phyloP scores from a whole-genome alignment of 2,113 vertebrate species.

The Falco punctatus region DNA sequence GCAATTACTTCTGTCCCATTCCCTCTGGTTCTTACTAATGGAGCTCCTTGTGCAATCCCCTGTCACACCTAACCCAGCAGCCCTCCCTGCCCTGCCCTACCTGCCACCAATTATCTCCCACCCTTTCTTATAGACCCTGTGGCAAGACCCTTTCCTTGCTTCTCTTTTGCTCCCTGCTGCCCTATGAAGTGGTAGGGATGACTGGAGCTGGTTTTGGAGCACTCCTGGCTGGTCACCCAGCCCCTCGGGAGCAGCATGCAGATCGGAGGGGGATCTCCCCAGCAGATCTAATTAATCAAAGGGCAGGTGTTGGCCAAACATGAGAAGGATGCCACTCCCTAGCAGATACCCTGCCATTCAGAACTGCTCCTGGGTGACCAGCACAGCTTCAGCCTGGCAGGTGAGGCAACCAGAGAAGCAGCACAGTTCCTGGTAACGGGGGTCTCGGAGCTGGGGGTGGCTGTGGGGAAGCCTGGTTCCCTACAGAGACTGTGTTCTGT shows the following conservation, averaged over 20 bases:
- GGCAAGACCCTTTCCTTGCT: neutral
- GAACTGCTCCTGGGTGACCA: neutral
- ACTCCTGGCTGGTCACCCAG: neutral
- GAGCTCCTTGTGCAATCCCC: constrained; percentile 10
- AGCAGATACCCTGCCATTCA: neutral
- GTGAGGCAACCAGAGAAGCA: neutral
- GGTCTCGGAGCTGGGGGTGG: neutral
- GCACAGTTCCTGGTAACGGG: neutral
- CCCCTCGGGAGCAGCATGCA: neutral
- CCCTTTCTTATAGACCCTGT: neutral
- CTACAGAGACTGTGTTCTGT: neutral
- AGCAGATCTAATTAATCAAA: neutral
- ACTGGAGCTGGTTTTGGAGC: neutral
- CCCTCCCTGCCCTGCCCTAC: neutral
- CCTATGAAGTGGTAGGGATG: neutral
- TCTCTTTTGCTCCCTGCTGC: neutral
- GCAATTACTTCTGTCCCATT: neutral
- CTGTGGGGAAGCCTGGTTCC: neutral
- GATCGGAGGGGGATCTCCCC: neutral
- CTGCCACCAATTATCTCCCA: neutral
- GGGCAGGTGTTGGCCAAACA: neutral
- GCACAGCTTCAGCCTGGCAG: neutral
- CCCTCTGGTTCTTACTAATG: neutral
- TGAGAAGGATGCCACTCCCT: neutral
- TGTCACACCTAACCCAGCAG: neutral